Conservation (phyloP, 2,113 vertebrate genomes). For the Acrocephalus arundinaceus region DNA sequence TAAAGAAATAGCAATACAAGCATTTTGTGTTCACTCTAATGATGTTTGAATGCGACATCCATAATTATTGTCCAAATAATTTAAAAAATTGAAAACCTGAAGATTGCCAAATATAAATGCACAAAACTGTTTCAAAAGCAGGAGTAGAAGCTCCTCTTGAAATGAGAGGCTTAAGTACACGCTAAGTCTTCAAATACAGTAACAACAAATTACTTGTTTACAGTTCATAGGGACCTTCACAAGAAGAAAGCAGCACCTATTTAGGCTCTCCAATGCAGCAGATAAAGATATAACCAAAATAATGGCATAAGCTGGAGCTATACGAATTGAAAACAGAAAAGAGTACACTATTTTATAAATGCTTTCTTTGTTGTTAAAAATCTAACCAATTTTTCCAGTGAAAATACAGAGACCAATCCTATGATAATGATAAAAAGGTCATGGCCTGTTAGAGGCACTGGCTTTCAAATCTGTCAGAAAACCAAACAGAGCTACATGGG, state of each 20-base stretch:
- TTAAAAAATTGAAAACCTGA: neutral
- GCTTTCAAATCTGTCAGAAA: neutral
- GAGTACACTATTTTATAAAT: neutral
- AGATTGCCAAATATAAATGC: neutral
- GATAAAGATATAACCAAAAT: neutral
- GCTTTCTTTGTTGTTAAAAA: neutral
- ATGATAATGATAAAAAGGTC: neutral
- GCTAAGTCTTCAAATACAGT: neutral
- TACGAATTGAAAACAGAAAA: neutral
- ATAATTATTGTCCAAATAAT: neutral
- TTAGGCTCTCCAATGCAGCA: neutral
- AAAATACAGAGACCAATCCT: neutral
- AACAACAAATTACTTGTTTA: neutral
- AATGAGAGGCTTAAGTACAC: neutral
- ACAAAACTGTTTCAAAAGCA: neutral
- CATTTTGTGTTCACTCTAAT: neutral
- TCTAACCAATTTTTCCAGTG: neutral
- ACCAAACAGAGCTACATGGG: accelerated
- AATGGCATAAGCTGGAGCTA: neutral
- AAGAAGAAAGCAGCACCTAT: neutral
- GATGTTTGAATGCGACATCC: neutral
- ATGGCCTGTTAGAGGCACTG: neutral
- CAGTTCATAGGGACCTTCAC: neutral
- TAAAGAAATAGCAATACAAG: neutral
- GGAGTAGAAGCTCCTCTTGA: neutral